Percentiles rank a stretch among this genome's conserved stretches.
These are phyloP conservation scores for Falcunculus frontatus DNA, from an alignment of 2,113 vertebrate genomes.

Conservation along the genomic window DNA sequence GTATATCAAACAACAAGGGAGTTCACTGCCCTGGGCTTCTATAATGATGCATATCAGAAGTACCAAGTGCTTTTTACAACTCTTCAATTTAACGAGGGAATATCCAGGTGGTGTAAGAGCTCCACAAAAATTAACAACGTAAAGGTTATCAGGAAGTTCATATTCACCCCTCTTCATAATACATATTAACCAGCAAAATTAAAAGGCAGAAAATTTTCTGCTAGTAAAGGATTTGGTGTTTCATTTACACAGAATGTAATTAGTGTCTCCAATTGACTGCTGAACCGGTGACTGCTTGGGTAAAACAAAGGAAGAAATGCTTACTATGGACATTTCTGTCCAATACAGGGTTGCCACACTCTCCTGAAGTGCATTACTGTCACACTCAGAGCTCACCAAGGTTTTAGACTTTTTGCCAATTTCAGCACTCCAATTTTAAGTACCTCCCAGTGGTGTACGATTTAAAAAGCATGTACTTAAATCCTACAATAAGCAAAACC, in stretches of 20 bases:
- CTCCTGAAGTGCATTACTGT: background rate
- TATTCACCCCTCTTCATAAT: background rate
- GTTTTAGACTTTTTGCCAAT: background rate
- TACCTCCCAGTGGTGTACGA: background rate
- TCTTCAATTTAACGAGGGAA: background rate
- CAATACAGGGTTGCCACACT: background rate
- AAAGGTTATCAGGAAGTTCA: background rate
- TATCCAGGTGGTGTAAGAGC: background rate
- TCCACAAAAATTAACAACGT: background rate
- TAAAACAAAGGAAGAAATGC: background rate
- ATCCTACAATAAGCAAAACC: background rate
- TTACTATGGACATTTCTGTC: background rate
- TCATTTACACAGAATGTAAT: background rate
- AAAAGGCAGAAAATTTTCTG: background rate
- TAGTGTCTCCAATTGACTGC: background rate
- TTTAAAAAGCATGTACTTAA: background rate
- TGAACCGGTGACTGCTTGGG: background rate
- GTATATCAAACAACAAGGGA: background rate
- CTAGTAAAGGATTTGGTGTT: background rate
- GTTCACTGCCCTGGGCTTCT: background rate
- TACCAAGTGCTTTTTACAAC: background rate
- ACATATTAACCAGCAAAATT: background rate
- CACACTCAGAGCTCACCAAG: background rate
- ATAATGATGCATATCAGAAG: background rate
- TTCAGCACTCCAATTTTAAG: background rate